Conservation (phyloP, 1,140 invertebrate species). For the Brachionus plicatilis region DNA sequence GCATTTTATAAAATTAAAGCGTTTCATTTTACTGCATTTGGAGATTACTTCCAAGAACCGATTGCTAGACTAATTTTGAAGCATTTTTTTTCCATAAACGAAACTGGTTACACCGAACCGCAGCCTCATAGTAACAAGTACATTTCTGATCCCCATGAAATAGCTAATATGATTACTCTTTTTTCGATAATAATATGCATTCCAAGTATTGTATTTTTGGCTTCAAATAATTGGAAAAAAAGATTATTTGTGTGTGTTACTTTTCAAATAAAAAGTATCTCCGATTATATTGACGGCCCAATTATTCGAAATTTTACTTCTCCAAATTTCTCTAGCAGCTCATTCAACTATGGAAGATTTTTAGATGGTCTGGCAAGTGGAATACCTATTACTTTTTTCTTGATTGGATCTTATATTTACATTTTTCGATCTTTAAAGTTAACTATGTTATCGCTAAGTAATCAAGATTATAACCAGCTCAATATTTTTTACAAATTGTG, state of each 20-base stretch:
- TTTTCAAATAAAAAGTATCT: slow-evolving; percentile 24
- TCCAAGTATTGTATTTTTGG: not conserved
- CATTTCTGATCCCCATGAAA: not conserved
- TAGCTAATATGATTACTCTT: not conserved
- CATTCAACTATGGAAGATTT: not conserved
- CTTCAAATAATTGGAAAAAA: not conserved
- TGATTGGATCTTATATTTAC: slow-evolving; percentile 11
- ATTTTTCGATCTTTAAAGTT: not conserved
- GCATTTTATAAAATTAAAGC: not conserved
- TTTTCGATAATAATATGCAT: slow-evolving; percentile 1
- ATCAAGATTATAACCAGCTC: not conserved
- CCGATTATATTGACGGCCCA: not conserved
- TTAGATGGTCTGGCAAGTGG: not conserved
- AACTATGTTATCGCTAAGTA: not conserved
- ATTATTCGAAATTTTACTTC: not conserved
- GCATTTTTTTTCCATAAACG: not conserved
- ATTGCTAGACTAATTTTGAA: not conserved
- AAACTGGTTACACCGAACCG: not conserved
- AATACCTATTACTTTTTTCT: not conserved
- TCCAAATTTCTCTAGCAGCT: not conserved
- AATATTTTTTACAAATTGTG: slow-evolving; percentile 11
- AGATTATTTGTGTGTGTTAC: not conserved
- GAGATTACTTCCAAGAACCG: not conserved
- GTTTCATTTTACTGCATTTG: not conserved
- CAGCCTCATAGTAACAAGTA: not conserved